A percentile compares a stretch with the other conserved stretches of the same genome.
Evolutionary conservation across 2,797 vertebrate genomes (phyloP).

Genomic region (Sphenopsis melanotis): DNA sequence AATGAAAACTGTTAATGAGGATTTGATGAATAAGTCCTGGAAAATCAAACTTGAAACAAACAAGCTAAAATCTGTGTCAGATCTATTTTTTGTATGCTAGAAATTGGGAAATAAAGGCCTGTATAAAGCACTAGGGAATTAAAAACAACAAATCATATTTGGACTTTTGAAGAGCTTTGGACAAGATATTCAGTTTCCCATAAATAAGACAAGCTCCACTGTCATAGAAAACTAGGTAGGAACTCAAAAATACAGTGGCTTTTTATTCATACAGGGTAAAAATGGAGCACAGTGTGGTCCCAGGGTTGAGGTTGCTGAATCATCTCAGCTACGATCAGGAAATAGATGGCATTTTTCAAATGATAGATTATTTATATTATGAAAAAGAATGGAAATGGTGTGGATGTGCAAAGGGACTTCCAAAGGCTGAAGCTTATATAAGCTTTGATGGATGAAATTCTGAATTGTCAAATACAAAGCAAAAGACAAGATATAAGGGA

Average conservation of each 20-base stretch:
- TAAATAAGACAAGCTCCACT: neutral
- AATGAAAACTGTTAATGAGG: constrained; percentile 15
- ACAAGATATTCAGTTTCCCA: neutral
- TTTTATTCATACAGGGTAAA: neutral
- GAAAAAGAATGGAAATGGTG: neutral
- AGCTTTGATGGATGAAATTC: neutral
- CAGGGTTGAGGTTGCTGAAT: neutral
- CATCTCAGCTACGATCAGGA: neutral
- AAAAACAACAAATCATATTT: neutral
- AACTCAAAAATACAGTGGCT: neutral
- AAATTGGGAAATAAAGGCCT: neutral
- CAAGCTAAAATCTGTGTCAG: neutral
- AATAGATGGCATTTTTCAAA: neutral
- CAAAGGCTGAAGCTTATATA: neutral
- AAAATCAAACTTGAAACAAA: constrained; percentile 22
- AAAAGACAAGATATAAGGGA: neutral
- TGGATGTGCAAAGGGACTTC: neutral
- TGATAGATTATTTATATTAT: neutral
- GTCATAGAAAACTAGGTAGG: neutral
- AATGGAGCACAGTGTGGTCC: neutral
- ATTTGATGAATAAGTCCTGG: neutral
- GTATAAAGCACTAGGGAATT: neutral
- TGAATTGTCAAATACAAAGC: neutral
- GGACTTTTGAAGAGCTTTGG: neutral
- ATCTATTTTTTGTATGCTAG: neutral